Evolutionary conservation across 2,797 vertebrate genomes (phyloP).

Genomic region (Cirrhinus molitorella): DNA sequence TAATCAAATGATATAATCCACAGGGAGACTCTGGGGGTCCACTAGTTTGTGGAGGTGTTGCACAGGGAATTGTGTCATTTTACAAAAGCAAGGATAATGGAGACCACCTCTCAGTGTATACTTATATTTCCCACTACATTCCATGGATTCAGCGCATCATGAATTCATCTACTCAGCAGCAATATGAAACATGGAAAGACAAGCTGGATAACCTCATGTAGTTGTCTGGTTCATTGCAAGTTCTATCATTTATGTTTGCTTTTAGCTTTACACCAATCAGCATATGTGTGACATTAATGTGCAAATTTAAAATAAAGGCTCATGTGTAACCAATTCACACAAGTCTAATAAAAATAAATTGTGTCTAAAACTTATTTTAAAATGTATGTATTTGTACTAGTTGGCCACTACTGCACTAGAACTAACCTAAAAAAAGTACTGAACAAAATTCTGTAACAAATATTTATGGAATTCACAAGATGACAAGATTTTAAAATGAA

Average conservation of each 20-base stretch:
- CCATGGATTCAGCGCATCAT: conserved; percentile 9
- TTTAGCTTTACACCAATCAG: not conserved
- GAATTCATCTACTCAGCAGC: too few relatives aligned
- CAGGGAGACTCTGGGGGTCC: too few relatives aligned
- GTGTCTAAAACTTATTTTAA: too few relatives aligned
- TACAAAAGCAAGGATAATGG: too few relatives aligned
- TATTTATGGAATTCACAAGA: too few relatives aligned
- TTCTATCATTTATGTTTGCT: not conserved
- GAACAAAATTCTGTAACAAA: not conserved
- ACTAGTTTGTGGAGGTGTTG: too few relatives aligned
- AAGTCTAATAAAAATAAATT: too few relatives aligned
- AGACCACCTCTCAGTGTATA: too few relatives aligned
- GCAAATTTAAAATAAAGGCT: not conserved
- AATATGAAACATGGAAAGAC: not conserved
- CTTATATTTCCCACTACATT: conserved; percentile 41
- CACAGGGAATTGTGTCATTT: too few relatives aligned
- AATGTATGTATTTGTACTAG: not conserved
- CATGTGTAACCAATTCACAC: not conserved
- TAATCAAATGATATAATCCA: not conserved
- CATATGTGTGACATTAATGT: not conserved
- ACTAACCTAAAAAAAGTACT: not conserved
- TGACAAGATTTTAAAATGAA: not conserved
- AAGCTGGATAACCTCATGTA: not conserved
- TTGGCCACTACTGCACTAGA: conserved; percentile 1
- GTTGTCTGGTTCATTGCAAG: not conserved